Conservation (phyloP, 2,113 vertebrate species). For the Antechinus flavipes region DNA sequence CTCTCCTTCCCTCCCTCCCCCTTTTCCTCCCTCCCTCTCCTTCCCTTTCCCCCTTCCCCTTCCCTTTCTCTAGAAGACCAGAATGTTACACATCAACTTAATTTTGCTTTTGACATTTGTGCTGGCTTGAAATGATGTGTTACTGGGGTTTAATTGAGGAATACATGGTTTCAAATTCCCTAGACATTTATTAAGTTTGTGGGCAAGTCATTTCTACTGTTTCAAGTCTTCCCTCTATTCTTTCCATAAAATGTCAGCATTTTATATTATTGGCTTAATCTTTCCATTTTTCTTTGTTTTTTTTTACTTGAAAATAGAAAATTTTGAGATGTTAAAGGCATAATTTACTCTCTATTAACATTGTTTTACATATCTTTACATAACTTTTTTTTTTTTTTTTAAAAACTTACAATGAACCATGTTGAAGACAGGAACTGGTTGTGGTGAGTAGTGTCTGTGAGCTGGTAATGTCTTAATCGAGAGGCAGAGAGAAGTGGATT, state of each 20-base stretch:
- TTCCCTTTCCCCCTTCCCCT: too few species aligned
- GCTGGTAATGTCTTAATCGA: background rate
- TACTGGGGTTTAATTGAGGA: background rate
- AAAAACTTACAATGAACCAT: background rate
- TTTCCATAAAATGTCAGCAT: background rate
- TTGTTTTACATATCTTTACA: background rate
- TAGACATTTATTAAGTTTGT: too few species aligned
- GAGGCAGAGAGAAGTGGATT: constrained; percentile 36
- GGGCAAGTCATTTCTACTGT: background rate
- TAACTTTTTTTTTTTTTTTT: background rate
- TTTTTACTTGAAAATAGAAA: background rate
- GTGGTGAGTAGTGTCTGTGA: constrained; percentile 12
- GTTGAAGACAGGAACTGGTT: background rate
- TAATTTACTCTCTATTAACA: background rate
- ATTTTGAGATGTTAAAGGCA: background rate
- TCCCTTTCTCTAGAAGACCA: background rate
- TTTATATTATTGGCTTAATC: background rate
- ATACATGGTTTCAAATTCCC: background rate
- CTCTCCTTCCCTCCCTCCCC: too few species aligned
- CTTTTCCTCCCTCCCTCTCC: too few species aligned
- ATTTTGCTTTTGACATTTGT: background rate
- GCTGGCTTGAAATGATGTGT: background rate
- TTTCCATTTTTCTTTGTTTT: constrained; percentile 5
- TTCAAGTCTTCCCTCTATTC: background rate
- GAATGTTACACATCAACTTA: background rate